Conservation (phyloP, 1,140 invertebrate genomes). For the Acyrthosiphon pisum region DNA sequence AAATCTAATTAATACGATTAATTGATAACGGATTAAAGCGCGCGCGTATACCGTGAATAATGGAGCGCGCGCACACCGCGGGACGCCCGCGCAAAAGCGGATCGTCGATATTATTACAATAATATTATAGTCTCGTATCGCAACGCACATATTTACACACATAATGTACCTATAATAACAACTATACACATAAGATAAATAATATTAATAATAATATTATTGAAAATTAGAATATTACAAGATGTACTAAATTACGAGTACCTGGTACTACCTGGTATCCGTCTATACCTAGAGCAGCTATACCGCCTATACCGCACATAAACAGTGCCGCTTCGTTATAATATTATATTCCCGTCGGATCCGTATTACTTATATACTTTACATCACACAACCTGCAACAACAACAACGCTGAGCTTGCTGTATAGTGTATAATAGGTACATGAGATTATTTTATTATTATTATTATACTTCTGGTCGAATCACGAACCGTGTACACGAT, state of each 20-base stretch:
- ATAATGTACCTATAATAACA: too few relatives aligned
- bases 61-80: not conserved
- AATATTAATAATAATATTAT: not conserved
- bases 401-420: not conserved
- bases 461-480: not conserved
- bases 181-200: not conserved
- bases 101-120: not conserved
- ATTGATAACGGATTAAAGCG: conserved; percentile 46
- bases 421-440: not conserved
- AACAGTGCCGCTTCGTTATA: not conserved
- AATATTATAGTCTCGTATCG: not conserved
- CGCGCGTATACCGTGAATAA: not conserved
- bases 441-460: not conserved
- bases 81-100: not conserved
- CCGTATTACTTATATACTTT: not conserved
- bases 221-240: not conserved
- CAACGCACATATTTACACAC: too few relatives aligned
- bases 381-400: not conserved
- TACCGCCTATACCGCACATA: not conserved
- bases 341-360: not conserved
- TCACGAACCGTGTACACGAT: conserved; percentile 50
- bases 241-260: too few relatives aligned
- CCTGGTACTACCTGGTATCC: not conserved
- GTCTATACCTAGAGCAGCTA: not conserved
- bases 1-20: conserved; percentile 49